Evolutionary conservation across 2,888 invertebrate genomes (phyloP), one percentile per base, ranked within the genome.

Genomic region (Xestia rhomboidea): DNA sequence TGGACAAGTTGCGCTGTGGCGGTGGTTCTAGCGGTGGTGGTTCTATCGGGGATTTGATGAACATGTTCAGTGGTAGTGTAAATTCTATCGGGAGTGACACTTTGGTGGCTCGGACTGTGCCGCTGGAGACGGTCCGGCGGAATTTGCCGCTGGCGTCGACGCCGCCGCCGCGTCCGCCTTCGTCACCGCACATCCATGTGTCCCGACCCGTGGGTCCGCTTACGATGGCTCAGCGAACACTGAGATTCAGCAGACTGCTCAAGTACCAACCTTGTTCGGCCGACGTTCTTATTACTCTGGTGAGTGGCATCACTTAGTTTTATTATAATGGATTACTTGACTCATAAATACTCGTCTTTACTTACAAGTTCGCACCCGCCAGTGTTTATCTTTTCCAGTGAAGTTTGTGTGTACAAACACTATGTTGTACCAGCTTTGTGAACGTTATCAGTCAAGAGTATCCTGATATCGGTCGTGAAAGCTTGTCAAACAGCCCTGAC

Each of bases 31-130:
- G 95, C 80, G 95, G 96, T 7, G 96, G 97, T 34, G 98, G 97
- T 30, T 98, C 98, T 88, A 98, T 98, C 68, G 98, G 98, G 5
- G 98, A 98, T 92, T 94, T 98, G 89, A 98, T 98, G 98, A 98
- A 98, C 93, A 97, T 97, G 91, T 98, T 98, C 90, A 98, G 98
- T 81, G 98, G 98, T 60, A 97, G 97, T 90, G 97, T 97, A 81
- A 98, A 97, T 96, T 98, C 98, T 87, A 97, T 98, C 2, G 97
- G 98, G 30, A 98, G 98, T 93, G 98, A 98, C 88, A 97, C 97
- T 68, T 93, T 98, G 86, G 97, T 98, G 63, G 98, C 98, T 15
- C 97, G 97, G 88, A 97, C 98, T 46, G 98, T 98, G 71, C 98
- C 98, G 0, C 89, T 98, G 81, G 98, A 98, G 88, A 98, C 98